Percentiles rank a stretch among this genome's conserved stretches.
Evolutionary conservation across 2,113 vertebrate genomes (phyloP).

Genomic region (Melanostigma gelatinosum): DNA sequence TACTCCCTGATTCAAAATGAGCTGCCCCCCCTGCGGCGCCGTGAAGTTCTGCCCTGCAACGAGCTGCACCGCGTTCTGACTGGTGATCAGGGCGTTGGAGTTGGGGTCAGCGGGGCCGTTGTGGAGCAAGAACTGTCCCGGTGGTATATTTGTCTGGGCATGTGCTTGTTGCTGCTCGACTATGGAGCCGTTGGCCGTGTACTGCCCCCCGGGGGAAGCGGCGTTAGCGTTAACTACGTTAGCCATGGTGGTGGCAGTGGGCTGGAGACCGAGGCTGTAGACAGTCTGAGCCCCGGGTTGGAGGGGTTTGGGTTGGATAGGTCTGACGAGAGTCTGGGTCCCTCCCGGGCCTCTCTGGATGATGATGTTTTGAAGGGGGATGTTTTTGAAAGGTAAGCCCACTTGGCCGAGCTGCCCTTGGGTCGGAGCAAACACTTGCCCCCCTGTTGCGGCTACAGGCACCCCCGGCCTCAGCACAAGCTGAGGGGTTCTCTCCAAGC

Average conservation of each 20-base stretch:
- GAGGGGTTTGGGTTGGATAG: slow-evolving; percentile 96
- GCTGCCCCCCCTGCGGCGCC: slow-evolving; percentile 85
- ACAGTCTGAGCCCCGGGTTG: slow-evolving; percentile 90
- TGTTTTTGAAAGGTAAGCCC: slow-evolving; percentile 93
- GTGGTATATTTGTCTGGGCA: slow-evolving; percentile 82
- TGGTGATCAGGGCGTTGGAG: slow-evolving; percentile 89
- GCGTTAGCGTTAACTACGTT: slow-evolving; percentile 80
- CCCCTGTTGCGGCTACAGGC: slow-evolving; percentile 70
- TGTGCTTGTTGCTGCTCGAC: slow-evolving; percentile 83
- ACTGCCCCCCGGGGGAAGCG: slow-evolving; percentile 75
- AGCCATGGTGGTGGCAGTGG: slow-evolving; percentile 77
- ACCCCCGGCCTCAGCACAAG: slow-evolving; percentile 91
- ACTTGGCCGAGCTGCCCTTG: slow-evolving; percentile 83
- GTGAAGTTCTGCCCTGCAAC: slow-evolving; percentile 91
- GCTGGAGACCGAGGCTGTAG: slow-evolving; percentile 87
- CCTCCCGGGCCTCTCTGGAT: slow-evolving; percentile 94
- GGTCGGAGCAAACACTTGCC: slow-evolving; percentile 87
- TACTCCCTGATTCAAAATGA: slow-evolving; percentile 90
- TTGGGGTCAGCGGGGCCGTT: slow-evolving; percentile 85
- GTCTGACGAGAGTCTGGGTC: slow-evolving; percentile 84
- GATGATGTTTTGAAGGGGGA: slow-evolving; percentile 98
- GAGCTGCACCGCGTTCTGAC: slow-evolving; percentile 91
- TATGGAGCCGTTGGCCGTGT: slow-evolving; percentile 79
- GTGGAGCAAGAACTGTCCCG: slow-evolving; percentile 92
- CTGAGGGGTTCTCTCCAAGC: slow-evolving; percentile 92